Evolutionary conservation across 2,888 invertebrate species (phyloP).

Genomic region (Oeneis ivallda): DNA sequence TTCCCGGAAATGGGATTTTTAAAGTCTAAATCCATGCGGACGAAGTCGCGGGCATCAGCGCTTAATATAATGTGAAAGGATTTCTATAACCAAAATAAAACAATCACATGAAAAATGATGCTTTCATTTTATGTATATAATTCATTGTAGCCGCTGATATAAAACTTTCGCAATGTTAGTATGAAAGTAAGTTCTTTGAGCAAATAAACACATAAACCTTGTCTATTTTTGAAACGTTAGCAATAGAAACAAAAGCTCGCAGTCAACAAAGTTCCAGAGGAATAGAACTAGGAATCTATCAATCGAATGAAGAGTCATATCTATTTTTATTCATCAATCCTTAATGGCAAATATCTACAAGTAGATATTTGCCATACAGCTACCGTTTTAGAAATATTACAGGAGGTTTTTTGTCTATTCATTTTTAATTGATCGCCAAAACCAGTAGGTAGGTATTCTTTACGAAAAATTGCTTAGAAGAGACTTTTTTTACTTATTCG

Average conservation of each 20-base stretch:
- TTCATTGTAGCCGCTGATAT: conserved; percentile 25
- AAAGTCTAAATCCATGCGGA: too few species aligned
- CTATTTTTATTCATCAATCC: not conserved
- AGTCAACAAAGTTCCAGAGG: conserved; percentile 30
- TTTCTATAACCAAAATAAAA: not conserved
- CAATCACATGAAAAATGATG: conserved; percentile 6
- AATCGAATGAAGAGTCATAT: not conserved
- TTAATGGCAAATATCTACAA: not conserved
- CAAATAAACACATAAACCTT: conserved; percentile 39
- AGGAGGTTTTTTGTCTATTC: too few species aligned
- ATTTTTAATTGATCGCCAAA: too few species aligned
- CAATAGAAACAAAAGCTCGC: conserved; percentile 32
- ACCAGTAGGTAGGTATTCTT: too few species aligned
- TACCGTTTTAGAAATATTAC: not conserved
- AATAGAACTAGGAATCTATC: conserved; percentile 23
- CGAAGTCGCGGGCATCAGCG: too few species aligned
- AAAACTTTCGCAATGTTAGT: conserved; percentile 29
- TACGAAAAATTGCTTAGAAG: too few species aligned
- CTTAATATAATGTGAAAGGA: too few species aligned
- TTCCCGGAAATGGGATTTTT: too few species aligned
- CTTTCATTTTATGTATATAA: conserved; percentile 15
- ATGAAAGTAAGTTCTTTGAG: conserved; percentile 29
- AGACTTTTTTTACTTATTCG: too few species aligned
- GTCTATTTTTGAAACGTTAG: conserved; percentile 34
- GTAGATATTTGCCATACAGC: not conserved